Base-by-base conservation (phyloP, 2,888 invertebrate genomes). In the Sesia bembeciformis region DNA sequence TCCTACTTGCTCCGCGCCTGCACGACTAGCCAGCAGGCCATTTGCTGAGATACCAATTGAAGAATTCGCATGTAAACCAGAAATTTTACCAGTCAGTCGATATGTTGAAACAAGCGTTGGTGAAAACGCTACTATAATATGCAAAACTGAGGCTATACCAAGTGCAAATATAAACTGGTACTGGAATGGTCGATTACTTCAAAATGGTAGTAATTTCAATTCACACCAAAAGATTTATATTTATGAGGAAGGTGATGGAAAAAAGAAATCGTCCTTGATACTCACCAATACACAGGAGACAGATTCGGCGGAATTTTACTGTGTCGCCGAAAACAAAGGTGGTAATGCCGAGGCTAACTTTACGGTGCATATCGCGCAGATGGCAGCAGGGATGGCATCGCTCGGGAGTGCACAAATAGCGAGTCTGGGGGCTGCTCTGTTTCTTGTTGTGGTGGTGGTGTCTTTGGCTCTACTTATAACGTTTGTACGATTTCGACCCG, bases 261-360 rank as follows among this genome's bases (percentile, higher is more conserved):
- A 94, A 70, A 96, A 95, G 81, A 92, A 92, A 61, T 96, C 96
- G 57, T 92, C 92, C 4, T 87, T 97, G 57, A 91, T 95, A 55
- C 84, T 97, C 50, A 95, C 95, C 41, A 96, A 96, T 74, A 94
- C 95, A 38, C 95, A 95, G 81, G 95, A 95, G 77, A 91, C 94
- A 3, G 96, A 96, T 74, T 93, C 95, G 0, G 94, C 93, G 56
- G 96, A 95, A 68, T 96, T 97, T 82, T 95, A 95, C 76, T 97
- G 97, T 79, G 94, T 96, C 2, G 97, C 97, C 5, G 96, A 96
- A 80, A 97, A 97, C 81, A 93, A 94, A 58, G 97, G 96, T 3
- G 97, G 97, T 39, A 94, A 93, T 69, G 94, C 95, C 41, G 96
- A 96, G 84, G 95, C 96, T 7, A 97, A 97, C 81, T 97, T 97